phyloP scores from a whole-genome alignment of 2,113 vertebrate genomes.

The Candoia aspera region DNA sequence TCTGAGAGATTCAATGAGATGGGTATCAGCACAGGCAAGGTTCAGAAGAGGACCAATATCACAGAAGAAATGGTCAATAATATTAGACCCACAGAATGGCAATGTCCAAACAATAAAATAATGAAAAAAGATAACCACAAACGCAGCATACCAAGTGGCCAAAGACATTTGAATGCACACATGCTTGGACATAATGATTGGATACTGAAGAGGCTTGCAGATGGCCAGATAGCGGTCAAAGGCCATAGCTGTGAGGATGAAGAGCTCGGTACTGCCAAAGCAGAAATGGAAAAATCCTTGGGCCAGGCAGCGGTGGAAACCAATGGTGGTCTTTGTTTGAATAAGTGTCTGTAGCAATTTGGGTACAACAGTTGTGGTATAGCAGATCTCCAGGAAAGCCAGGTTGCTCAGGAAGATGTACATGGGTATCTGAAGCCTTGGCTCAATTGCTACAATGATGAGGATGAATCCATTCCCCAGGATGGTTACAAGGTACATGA shows the following conservation, averaged over 20 bases:
- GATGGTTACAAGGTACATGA: slow-evolving; percentile 43
- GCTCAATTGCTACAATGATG: slow-evolving; percentile 31
- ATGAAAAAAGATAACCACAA: not conserved
- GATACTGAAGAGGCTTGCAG: slow-evolving; percentile 35
- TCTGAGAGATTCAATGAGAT: not conserved
- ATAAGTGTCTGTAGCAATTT: slow-evolving; percentile 44
- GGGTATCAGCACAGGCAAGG: not conserved
- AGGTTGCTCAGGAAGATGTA: slow-evolving; percentile 56
- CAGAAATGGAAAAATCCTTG: slow-evolving; percentile 37
- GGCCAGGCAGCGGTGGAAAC: slow-evolving; percentile 31
- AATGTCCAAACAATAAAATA: slow-evolving; percentile 5
- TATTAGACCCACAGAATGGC: slow-evolving; percentile 25
- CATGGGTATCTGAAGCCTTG: slow-evolving; percentile 43
- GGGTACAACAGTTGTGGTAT: slow-evolving; percentile 30
- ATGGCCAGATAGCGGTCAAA: slow-evolving; percentile 24
- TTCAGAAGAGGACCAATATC: slow-evolving; percentile 23
- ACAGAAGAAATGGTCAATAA: slow-evolving; percentile 18
- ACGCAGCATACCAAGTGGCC: slow-evolving; percentile 17
- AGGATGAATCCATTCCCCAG: slow-evolving; percentile 51
- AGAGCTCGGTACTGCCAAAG: slow-evolving; percentile 34
- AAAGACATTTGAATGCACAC: slow-evolving; percentile 15
- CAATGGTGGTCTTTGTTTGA: not conserved
- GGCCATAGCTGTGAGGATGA: slow-evolving; percentile 23
- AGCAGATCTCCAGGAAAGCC: slow-evolving; percentile 57
- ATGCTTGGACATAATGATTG: slow-evolving; percentile 26